These are phyloP conservation scores for Synergus gifuensis DNA, from an alignment of 2,888 invertebrate species.

Conservation along the genomic window DNA sequence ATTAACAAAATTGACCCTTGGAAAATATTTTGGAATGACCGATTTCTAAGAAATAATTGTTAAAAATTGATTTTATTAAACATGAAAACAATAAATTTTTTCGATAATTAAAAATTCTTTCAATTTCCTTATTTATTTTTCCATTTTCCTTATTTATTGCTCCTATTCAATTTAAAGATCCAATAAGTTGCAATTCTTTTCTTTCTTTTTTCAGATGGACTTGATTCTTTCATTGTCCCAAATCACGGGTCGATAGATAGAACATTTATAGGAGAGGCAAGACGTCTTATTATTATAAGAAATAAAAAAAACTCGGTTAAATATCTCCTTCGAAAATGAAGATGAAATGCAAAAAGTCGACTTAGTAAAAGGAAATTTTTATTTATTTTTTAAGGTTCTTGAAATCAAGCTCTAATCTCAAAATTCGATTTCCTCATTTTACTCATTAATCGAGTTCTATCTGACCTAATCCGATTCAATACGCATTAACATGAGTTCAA, in stretches of 20 bases:
- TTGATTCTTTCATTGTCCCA: conserved; percentile 58
- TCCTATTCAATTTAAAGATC: not conserved
- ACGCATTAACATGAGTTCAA: too few species aligned
- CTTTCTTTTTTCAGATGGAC: conserved; percentile 62
- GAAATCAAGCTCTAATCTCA: too few species aligned
- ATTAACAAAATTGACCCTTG: too few species aligned
- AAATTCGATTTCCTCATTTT: too few species aligned
- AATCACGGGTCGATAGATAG: not conserved
- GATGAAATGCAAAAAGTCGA: not conserved
- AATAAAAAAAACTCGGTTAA: not conserved
- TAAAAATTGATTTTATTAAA: not conserved
- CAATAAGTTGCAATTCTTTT: not conserved
- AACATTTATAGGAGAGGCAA: conserved; percentile 19
- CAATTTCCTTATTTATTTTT: not conserved
- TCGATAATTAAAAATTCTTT: too few species aligned
- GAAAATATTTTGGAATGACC: not conserved
- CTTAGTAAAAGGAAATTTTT: not conserved
- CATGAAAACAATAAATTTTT: too few species aligned
- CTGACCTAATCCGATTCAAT: too few species aligned
- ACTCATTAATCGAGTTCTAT: too few species aligned
- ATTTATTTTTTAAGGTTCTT: too few species aligned
- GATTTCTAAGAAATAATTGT: not conserved
- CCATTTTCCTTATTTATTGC: not conserved
- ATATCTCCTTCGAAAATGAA: not conserved
- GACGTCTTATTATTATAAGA: not conserved